A percentile compares a stretch with the other conserved stretches of the same genome.
These are phyloP conservation scores for Himalopsyche anomala DNA, from an alignment of 2,888 invertebrate species.

Conservation along the genomic window DNA sequence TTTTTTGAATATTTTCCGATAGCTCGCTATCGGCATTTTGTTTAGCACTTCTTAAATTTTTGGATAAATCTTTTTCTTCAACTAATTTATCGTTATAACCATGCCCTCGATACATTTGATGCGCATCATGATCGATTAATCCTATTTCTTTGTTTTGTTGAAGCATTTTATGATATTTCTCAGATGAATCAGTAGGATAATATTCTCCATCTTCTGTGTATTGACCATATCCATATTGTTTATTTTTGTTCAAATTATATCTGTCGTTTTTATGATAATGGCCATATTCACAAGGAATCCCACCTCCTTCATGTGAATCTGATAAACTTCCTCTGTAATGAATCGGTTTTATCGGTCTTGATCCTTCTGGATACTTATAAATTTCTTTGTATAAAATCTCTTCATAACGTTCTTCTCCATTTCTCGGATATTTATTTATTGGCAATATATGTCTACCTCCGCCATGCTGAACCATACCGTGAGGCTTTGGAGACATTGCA, in stretches of 20 bases:
- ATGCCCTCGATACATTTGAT: not conserved
- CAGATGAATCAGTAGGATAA: not conserved
- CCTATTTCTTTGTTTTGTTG: not conserved
- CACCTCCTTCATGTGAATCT: not conserved
- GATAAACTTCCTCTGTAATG: not conserved
- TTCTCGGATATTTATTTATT: not conserved
- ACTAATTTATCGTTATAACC: not conserved
- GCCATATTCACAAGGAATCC: not conserved
- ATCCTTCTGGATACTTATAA: not conserved
- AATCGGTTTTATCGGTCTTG: not conserved
- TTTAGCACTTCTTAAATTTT: not conserved
- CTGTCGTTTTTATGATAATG: not conserved
- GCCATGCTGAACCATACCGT: not conserved
- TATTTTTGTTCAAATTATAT: not conserved
- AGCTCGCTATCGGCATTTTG: not conserved
- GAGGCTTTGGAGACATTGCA: not conserved
- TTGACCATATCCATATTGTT: not conserved
- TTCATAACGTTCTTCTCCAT: slow-evolving; percentile 5
- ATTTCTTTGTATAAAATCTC: slow-evolving; percentile 12
- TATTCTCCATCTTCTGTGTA: not conserved
- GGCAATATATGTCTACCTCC: not conserved
- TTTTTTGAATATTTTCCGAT: slow-evolving; percentile 6
- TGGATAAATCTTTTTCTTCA: not conserved
- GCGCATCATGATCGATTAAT: not conserved
- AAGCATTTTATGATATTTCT: not conserved